These are phyloP conservation scores for Ptychoptera contaminata DNA, from an alignment of 2,888 invertebrate genomes.

Conservation along the genomic window DNA sequence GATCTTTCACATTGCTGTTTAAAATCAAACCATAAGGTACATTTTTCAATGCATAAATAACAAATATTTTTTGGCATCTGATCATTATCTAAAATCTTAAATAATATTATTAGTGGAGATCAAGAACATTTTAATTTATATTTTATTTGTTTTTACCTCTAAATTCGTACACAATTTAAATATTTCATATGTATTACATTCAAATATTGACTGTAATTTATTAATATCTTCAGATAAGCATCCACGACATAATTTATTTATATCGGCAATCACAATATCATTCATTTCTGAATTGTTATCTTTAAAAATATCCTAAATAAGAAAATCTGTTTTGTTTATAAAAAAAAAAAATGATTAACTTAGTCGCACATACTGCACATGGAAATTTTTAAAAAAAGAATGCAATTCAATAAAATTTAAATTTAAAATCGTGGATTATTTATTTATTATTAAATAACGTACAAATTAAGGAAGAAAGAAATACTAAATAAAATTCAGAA, in stretches of 20 bases:
- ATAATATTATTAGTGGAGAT: conserved; percentile 1
- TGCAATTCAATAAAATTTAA: too few species aligned
- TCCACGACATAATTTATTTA: conserved; percentile 2
- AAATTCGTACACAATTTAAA: conserved; percentile 2
- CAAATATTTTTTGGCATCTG: conserved; percentile 30
- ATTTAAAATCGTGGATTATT: too few species aligned
- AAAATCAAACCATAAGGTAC: conserved; percentile 31
- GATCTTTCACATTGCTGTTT: conserved; percentile 32
- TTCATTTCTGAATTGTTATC: neutral
- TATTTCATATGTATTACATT: neutral
- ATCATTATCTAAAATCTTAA: conserved; percentile 31
- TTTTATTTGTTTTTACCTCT: neutral
- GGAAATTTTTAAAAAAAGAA: too few species aligned
- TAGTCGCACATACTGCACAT: too few species aligned
- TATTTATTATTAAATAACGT: too few species aligned
- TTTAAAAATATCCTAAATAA: neutral
- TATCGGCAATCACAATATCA: neutral
- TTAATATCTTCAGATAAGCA: neutral
- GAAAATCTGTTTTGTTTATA: neutral
- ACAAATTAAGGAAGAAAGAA: too few species aligned
- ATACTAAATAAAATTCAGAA: too few species aligned
- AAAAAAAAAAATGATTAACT: too few species aligned
- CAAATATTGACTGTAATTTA: neutral
- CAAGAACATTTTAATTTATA: neutral
- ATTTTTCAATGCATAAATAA: conserved; percentile 28